Evolutionary conservation across 2,888 invertebrate genomes (phyloP), one percentile per base, ranked within the genome.

Genomic region (Thecocarcelia acutangulata): DNA sequence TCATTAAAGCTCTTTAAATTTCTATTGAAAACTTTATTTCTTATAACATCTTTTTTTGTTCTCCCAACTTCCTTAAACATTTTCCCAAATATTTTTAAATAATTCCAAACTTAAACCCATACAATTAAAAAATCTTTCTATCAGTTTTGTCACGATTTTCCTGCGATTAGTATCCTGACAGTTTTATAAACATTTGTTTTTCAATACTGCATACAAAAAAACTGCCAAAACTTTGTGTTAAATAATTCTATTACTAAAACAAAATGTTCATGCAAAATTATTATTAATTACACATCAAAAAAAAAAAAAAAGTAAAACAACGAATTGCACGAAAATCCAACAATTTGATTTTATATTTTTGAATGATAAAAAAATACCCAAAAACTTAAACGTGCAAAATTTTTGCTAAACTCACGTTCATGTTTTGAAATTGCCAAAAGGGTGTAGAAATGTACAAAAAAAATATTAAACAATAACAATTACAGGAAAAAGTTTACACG

Each of bases 341-440:
- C 63, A 80, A 80, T 61, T 80, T 76, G 70, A 72, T 75, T 75
- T 58, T 28, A 68, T 54, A 61, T 50, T 63, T 21, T 28, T 33
- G 11, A 58, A 21, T 21, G 6, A 12, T 42, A 8, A 33, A 13
- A 3, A 63, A 44, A 63, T 59, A 19, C 21, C 6, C 48, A 56
- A 59, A 46, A 50, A 61, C 48, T 15, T 17, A 72, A 72, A 73
- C 42, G 56, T 63, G 56, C 61, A 61, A 77, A 76, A 77, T 63
- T 81, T 70, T n/a, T 64, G 64, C 40, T 75, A 78, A 82, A 82
- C 82, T 82, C 82, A 82, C 82, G 82, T 82, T 82, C 78, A 24
- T 66, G 66, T 72, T 80, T 66, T 17, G 28, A 78, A 78, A 78
- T 75, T 11, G 82, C 82, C 78, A 70, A 70, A 70, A 61, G 81